Conservation (phyloP, 1,140 invertebrate species). For the Phymorhynchus buccinoides region DNA sequence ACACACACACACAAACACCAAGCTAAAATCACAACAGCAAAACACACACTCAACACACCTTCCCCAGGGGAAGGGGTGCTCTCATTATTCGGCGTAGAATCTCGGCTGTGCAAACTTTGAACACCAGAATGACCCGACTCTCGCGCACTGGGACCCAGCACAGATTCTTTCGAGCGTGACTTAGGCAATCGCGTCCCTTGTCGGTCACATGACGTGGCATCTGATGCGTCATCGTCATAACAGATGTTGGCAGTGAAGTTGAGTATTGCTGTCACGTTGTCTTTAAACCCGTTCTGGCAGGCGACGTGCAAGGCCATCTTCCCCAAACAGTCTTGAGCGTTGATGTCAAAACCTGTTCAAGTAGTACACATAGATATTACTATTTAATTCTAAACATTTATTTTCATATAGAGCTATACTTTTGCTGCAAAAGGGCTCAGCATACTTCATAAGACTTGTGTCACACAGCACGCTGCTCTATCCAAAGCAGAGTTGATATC, state of each 20-base stretch:
- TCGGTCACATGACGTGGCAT: background rate
- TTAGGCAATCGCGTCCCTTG: background rate
- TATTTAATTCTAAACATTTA: too few relatives aligned
- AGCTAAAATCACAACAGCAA: too few relatives aligned
- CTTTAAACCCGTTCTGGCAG: constrained; percentile 54
- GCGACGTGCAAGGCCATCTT: constrained; percentile 67
- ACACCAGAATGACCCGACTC: background rate
- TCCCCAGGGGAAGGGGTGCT: background rate
- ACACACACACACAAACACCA: too few relatives aligned
- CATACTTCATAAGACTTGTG: too few relatives aligned
- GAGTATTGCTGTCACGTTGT: constrained; percentile 60
- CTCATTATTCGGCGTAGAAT: background rate
- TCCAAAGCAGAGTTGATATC: too few relatives aligned
- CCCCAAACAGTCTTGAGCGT: constrained; percentile 58
- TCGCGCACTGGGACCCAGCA: constrained; percentile 3
- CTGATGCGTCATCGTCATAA: background rate
- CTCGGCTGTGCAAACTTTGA: constrained; percentile 15
- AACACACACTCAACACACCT: too few relatives aligned
- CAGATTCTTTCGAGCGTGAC: background rate
- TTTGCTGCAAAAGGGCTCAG: too few relatives aligned
- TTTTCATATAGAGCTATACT: too few relatives aligned
- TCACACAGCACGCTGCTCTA: too few relatives aligned
- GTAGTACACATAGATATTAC: too few relatives aligned
- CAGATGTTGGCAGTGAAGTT: constrained; percentile 83
- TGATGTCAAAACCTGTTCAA: constrained; percentile 58